Base-by-base conservation (phyloP, 2,797 vertebrate genomes). In the Hydrophis major region DNA sequence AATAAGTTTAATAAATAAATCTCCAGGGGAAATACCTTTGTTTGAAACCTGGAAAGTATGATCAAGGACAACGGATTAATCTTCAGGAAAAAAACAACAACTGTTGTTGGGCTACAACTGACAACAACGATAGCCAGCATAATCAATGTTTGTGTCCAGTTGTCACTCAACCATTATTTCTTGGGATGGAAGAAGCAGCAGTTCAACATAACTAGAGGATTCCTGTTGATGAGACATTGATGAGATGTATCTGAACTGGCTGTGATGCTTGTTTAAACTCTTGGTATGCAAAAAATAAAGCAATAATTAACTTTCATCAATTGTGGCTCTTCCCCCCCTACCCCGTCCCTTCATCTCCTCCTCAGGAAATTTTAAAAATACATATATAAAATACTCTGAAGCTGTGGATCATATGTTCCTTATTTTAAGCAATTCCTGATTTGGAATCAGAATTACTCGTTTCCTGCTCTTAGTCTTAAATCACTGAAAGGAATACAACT, bases 381-480 rank as follows among this genome's bases (percentile, higher is more conserved):
- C 11, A 12, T 22, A 96, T 94, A 92, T 95, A 96, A 96, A 96
- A 94, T 92, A 94, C 92, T 88, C 22, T 96, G 95, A 95, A 96
- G 95, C 96, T 94, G 96, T 95, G 96, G 96, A 96, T 97, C 97
- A 96, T 93, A 94, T 96, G 97, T 96, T 95, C 97, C 97, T 97
- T 94, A 96, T 96, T 96, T 96, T 96, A 96, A 96, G 95, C 94
- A 96, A 97, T 97, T 97, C 96, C 96, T 97, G 96, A 97, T 97
- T 97, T 96, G 97, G 95, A 63, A 95, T 95, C 95, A 95, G 93
- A 94, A 90, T 95, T 97, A 93, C 94, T 96, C 95, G 94, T 94
- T 95, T 95, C 92, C 90, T 22, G 1, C 94, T 90, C 91, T 88
- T 0, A 0, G 91, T 94, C 95, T 96, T 93, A 93, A 89, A 95